Evolutionary conservation across 2,888 invertebrate species (phyloP), one percentile per base, ranked within the genome.

Genomic region (Chrysotoxum bicinctum): DNA sequence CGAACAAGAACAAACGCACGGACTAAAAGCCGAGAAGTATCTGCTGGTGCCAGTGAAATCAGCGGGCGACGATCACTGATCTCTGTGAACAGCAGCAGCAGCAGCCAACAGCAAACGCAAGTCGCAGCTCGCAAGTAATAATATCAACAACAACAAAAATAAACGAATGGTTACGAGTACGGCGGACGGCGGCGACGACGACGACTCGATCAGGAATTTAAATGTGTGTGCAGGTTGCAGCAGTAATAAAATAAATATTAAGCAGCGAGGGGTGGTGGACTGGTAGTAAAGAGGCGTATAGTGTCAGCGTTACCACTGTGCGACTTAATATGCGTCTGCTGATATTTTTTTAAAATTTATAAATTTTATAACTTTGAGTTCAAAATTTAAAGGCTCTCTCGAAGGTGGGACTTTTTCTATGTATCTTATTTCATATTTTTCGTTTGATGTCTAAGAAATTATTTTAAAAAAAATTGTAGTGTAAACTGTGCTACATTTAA

Each of bases 11-110:
- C 80, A 64, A 80, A 75, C 84, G 84, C 66, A 76, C 80, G 70
- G 80, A 80, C 54, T 84, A 54, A 76, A 52, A 64, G 80, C 40
- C 75, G 75, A 84, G 60, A 80, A 68, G 72, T 84, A 80, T 84
- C 84, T 84, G 80, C 32, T 54, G 60, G 66, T 60, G 60, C 56
- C 64, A 76, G 52, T 60, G 70, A 50, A 84, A 70, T 75, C 74
- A 79, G 64, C 82, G 54, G 66, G 48, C 80, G 66, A 60, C 80
- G 80, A 84, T 84, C 84, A 72, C 84, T 80, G 75, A 84, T 77
- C 84, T 80, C 66, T 75, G 75, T 35, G 66, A 50, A 79, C 45
- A 64, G 64, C 64, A 64, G 50, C 60, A 62, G 48, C 60, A 60
- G 48, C 77, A 58, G 45, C 69, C 52, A 72, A 45, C 45, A 58